Evolutionary conservation across 2,888 invertebrate species (phyloP).

Genomic region (Blastobasis adustella): DNA sequence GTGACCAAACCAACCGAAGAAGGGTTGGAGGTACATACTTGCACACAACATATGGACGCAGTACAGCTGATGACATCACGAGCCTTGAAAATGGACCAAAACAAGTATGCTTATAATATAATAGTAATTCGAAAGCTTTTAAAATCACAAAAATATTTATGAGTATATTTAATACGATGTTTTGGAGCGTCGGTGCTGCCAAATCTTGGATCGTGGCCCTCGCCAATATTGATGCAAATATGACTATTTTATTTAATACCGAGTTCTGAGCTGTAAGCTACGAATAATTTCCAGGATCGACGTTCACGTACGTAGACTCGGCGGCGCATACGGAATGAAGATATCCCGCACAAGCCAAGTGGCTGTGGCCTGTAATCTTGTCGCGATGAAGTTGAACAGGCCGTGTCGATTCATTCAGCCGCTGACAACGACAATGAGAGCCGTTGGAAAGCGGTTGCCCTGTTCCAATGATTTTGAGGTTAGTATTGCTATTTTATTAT

Average conservation of each 20-base stretch:
- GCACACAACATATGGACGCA: conserved; percentile 76
- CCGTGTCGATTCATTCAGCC: conserved; percentile 80
- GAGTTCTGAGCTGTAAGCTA: background rate
- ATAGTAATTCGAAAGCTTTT: background rate
- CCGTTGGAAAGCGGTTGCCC: conserved; percentile 70
- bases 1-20: conserved; percentile 80
- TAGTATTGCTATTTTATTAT: no score
- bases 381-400: conserved; percentile 71
- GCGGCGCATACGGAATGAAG: conserved; percentile 81
- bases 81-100: conserved; percentile 70
- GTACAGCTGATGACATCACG: conserved; percentile 69
- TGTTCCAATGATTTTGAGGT: conserved; percentile 67
- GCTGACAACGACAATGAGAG: conserved; percentile 76
- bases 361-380: conserved; percentile 78
- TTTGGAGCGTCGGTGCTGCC: background rate
- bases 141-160: background rate
- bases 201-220: no score
- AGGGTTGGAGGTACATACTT: conserved; percentile 76
- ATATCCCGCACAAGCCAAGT: conserved; percentile 73
- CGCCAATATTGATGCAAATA: background rate
- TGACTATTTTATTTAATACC: background rate
- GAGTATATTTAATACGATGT: background rate
- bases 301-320: conserved; percentile 52
- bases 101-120: conserved; percentile 58
- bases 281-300: conserved; percentile 73